Evolutionary conservation across 2,888 invertebrate species (phyloP), one percentile per base, ranked within the genome.

Genomic region (Lasius fuliginosus): DNA sequence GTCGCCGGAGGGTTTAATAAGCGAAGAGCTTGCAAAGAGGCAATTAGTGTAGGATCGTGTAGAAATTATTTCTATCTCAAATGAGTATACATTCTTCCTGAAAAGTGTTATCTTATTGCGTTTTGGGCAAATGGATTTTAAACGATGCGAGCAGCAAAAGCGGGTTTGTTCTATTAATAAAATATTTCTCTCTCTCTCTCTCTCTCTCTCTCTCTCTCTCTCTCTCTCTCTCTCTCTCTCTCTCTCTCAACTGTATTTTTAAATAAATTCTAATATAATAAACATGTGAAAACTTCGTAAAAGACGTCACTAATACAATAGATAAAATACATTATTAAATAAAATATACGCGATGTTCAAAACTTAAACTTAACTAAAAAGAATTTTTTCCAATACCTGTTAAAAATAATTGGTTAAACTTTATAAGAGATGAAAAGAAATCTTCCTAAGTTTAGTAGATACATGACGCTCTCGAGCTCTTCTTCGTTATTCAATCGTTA

Each of bases 1-100:
- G 53, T 76, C 68, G 60, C 56, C 49, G 36, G 67, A 40, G 49
- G 68, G 79, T 83, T 83, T 83, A 83, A 83, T 83, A 79, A 79
- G 65, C 76, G 53, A 49, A 81, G 42, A 75, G 83, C 79, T 60
- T 40, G 62, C 49, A 68, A 40, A 33, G 36, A 33, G 65, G 60
- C 83, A 79, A 79, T 83, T 83, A 77, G 69, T 64, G 67, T n/a
- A 33, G 42, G 42, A 60, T 62, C 73, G 60, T 60, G 60, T 23
- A 60, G 60, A 79, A 71, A 71, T 79, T 46, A 79, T 71, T 71
- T 81, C 73, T 27, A 73, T 27, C 46, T 60, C 46, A 62, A 81
- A 81, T 46, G 73, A 71, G 60, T 23, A 27, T 11, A 27, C 27
- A 36, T 46, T 71, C 46, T 81, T 71, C 36, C 18, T 36, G 36